Evolutionary conservation across 2,888 invertebrate species (phyloP), one percentile per base, ranked within the genome.

Genomic region (Lithodes maja): DNA sequence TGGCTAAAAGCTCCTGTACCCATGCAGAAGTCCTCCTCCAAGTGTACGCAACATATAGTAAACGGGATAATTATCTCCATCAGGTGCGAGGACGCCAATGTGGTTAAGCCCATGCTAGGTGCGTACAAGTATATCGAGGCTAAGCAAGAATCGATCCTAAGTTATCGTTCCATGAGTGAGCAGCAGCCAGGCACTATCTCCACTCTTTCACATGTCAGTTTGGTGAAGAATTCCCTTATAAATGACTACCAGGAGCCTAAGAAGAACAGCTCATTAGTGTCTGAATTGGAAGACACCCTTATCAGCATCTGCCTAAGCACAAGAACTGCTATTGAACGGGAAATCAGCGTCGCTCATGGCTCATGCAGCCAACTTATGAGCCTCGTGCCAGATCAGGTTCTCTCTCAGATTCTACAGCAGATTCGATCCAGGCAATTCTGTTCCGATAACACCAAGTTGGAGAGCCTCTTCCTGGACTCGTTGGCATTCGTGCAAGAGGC

Each of bases 401-500:
- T 89, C n/a, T n/a, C 52, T 15, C 68, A 78, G 17, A 78, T 68
- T 69, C 69, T 83, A 3, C 54, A 53, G n/a, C 85, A 89, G n/a
- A 78, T 89, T 3, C 77, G 89, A n/a, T 53, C n/a, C 1, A 81
- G 78, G 52, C 54, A 71, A n/a, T 81, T 74, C 50, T 89, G 89
- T 71, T 3, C 53, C 5, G 54, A 81, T 9, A 61, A 55, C 50
- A 82, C 9, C 52, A 85, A 55, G 75, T 68, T 89, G 9, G 78
- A 89, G 78, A 83, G 71, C 68, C 52, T 89, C 78, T 89, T 55
- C 82, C 17, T 89, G 12, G 89, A 89, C 33, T 75, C 82, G 15
- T 69, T 89, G 53, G 82, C 89, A 61, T 89, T 89, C 77, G 71
- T 86, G 9, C 69, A 86, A 15, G 89, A 89, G 54, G 68, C 85